Evolutionary conservation across 2,113 vertebrate genomes (phyloP).

Genomic region (Notothenia coriiceps): DNA sequence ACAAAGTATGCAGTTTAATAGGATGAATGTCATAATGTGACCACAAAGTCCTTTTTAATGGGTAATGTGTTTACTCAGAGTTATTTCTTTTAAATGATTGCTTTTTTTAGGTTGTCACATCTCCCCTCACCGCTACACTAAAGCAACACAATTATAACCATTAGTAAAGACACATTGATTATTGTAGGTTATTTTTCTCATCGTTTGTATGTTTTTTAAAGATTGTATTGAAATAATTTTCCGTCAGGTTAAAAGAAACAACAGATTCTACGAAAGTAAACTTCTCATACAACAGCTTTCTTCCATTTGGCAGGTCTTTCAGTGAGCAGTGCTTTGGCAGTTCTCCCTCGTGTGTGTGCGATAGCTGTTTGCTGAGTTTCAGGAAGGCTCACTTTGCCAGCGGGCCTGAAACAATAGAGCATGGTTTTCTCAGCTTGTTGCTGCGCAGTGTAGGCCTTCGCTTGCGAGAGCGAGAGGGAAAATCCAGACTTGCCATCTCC

Average conservation of each 20-base stretch:
- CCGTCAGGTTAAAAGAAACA: conserved; percentile 50
- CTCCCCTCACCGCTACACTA: not conserved
- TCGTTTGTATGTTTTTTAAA: not conserved
- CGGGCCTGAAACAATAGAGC: conserved; percentile 76
- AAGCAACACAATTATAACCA: not conserved
- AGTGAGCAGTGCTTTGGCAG: conserved; percentile 64
- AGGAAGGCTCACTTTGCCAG: conserved; percentile 75
- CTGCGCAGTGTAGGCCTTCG: conserved; percentile 59
- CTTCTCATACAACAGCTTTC: conserved; percentile 68
- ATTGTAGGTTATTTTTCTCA: not conserved
- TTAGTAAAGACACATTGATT: not conserved
- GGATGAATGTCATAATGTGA: conserved; percentile 24
- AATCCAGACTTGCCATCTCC: conserved; percentile 72
- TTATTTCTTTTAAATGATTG: conserved; percentile 4
- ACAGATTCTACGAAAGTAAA: conserved; percentile 64
- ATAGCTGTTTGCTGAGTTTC: conserved; percentile 70
- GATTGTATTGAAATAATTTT: conserved; percentile 23
- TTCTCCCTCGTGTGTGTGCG: conserved; percentile 28
- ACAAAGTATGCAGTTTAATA: conserved; percentile 15
- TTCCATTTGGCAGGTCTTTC: conserved; percentile 63
- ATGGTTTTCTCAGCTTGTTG: conserved; percentile 65
- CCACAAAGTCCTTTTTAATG: not conserved
- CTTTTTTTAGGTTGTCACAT: conserved; percentile 36
- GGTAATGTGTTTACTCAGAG: not conserved
- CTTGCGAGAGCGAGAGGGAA: conserved; percentile 69